A percentile compares a stretch with the other conserved stretches of the same genome.
phyloP scores from a whole-genome alignment of 1,140 invertebrate genomes.

The Drosophila nannoptera region DNA sequence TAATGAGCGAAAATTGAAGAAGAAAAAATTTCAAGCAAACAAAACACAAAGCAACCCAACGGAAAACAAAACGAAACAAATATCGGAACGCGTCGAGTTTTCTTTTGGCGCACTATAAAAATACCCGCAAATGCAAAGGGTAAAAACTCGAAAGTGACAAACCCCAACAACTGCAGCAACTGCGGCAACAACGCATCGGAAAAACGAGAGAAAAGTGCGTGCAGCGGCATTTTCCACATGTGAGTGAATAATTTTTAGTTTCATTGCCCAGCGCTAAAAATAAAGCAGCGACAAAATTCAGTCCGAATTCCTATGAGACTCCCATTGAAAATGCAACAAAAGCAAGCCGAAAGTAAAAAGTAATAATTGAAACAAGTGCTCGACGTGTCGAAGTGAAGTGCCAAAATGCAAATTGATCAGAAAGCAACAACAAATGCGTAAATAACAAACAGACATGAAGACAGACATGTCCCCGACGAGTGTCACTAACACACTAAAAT shows the following conservation, averaged over 20 bases:
- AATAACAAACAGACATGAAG: background rate
- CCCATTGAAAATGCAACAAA: background rate
- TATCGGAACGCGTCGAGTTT: constrained; percentile 34
- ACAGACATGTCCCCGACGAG: constrained; percentile 6
- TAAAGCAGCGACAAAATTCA: constrained; percentile 34
- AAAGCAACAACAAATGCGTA: constrained; percentile 18
- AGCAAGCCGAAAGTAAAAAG: constrained; percentile 9
- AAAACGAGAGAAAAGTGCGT: constrained; percentile 37
- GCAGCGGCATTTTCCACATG: constrained; percentile 48
- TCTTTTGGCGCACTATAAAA: constrained; percentile 32
- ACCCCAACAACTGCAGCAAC: constrained; percentile 39
- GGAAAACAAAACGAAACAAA: constrained; percentile 45
- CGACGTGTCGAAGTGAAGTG: constrained; percentile 62
- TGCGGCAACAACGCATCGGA: constrained; percentile 31
- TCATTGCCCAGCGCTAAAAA: constrained; percentile 39
- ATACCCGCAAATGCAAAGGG: constrained; percentile 61
- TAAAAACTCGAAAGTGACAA: constrained; percentile 72
- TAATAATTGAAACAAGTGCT: constrained; percentile 8
- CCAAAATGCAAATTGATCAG: constrained; percentile 39
- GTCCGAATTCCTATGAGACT: constrained; percentile 21
- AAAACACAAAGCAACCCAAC: constrained; percentile 23
- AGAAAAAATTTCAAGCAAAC: constrained; percentile 35
- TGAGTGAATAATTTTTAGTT: constrained; percentile 41
- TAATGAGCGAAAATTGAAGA: background rate
- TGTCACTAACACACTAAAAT: constrained; percentile 18